Evolutionary conservation across 2,888 invertebrate species (phyloP).

Genomic region (Sphaerophoria taeniata): DNA sequence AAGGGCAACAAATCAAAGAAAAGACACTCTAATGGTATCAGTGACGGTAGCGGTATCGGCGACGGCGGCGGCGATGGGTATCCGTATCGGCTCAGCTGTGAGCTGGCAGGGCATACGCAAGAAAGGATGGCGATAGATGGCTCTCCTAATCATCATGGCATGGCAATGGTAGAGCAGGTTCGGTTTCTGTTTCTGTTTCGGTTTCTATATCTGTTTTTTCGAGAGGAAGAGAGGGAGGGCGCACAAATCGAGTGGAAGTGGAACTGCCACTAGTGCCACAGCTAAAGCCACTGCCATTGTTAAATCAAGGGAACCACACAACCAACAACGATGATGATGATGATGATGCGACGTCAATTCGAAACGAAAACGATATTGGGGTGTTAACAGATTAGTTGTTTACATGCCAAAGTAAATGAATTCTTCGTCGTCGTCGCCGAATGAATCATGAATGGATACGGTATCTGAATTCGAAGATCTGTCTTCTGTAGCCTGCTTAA

Average conservation of each 20-base stretch:
- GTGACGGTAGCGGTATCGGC: no score
- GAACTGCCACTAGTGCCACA: constrained; percentile 49
- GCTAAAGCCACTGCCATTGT: constrained; percentile 58
- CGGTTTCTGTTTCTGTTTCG: constrained; percentile 27
- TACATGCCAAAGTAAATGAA: constrained; percentile 83
- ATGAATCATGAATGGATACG: constrained; percentile 72
- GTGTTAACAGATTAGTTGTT: constrained; percentile 83
- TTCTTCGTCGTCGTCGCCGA: no score
- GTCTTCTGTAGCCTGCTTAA: no score
- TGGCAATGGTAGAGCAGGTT: constrained; percentile 13
- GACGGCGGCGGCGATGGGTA: no score
- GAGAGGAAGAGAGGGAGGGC: no score
- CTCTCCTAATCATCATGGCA: constrained; percentile 24
- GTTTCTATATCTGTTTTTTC: constrained; percentile 22
- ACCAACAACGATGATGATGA: no score
- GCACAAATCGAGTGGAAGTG: constrained; percentile 29
- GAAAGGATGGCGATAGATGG: constrained; percentile 43
- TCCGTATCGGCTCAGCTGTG: no score
- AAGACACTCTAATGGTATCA: constrained; percentile 54
- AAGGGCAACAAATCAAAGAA: constrained; percentile 71
- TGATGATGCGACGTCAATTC: no score
- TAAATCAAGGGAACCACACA: constrained; percentile 52
- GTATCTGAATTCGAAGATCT: constrained; percentile 33
- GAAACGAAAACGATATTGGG: constrained; percentile 76
- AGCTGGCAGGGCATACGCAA: constrained; percentile 19